A percentile compares a stretch with the other conserved stretches of the same genome.
Evolutionary conservation across 2,797 vertebrate genomes (phyloP).

Genomic region (Sebastiscus tertius): DNA sequence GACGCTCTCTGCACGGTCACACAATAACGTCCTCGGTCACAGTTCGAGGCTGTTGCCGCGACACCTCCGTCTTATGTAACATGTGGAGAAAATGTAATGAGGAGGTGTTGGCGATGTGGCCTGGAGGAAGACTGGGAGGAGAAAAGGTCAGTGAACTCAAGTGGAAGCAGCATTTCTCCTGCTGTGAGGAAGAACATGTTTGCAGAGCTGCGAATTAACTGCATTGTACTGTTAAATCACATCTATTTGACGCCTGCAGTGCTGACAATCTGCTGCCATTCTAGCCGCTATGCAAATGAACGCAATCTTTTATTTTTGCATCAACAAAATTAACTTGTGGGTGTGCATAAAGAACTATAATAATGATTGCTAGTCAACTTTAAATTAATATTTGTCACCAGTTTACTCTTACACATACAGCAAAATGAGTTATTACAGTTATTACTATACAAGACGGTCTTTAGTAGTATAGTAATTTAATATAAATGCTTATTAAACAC

Average conservation of each 20-base stretch:
- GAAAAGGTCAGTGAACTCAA: constrained; percentile 35
- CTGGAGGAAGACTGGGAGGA: background rate
- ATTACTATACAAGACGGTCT: background rate
- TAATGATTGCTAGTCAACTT: background rate
- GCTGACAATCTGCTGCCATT: background rate
- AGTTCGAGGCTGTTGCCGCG: background rate
- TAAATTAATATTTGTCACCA: background rate
- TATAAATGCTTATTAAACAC: background rate
- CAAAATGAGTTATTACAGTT: too few relatives aligned
- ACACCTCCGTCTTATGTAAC: constrained; percentile 34
- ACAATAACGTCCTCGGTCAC: background rate
- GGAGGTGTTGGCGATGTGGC: constrained; percentile 1
- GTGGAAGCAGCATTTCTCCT: background rate
- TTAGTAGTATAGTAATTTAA: background rate
- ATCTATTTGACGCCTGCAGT: background rate
- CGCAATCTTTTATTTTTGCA: background rate
- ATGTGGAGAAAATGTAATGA: background rate
- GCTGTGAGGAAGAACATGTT: background rate
- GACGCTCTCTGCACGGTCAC: background rate
- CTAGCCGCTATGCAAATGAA: background rate
- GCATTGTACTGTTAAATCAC: background rate
- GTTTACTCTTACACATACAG: background rate
- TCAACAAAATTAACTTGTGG: background rate
- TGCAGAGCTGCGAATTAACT: background rate
- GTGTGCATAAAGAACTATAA: background rate